phyloP scores from a whole-genome alignment of 2,888 invertebrate genomes.

The Thecophora atra region DNA sequence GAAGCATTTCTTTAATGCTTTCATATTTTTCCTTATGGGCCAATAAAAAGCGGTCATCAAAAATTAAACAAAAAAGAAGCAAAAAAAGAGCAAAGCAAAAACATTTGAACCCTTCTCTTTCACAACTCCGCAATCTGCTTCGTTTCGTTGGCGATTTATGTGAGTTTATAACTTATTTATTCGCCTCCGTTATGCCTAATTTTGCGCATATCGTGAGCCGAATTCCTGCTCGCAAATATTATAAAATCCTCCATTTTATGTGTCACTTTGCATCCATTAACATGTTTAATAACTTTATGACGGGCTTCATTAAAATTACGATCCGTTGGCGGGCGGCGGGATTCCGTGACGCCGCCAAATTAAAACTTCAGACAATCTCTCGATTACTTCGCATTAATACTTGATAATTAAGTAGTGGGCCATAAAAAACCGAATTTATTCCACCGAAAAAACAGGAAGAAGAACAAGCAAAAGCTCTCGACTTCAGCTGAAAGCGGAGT shows the following conservation, averaged over 20 bases:
- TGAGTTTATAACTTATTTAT: constrained; percentile 23
- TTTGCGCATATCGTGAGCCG: background rate
- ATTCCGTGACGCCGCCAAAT: background rate
- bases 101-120: too few species aligned
- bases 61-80: background rate
- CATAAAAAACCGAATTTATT: constrained; percentile 26
- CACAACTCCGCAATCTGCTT: background rate
- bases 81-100: too few species aligned
- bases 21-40: background rate
- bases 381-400: background rate
- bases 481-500: constrained; percentile 12
- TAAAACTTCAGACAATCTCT: constrained; percentile 8
- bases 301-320: constrained; percentile 46
- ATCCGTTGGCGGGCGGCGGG: background rate
- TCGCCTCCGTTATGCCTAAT: background rate
- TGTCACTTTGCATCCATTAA: constrained; percentile 50
- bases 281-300: constrained; percentile 58
- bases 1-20: background rate
- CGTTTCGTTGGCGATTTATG: constrained; percentile 1
- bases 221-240: background rate
- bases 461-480: constrained; percentile 36
- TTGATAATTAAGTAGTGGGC: constrained; percentile 20
- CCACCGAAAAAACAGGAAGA: constrained; percentile 28
- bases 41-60: background rate
- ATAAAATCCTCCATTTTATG: constrained; percentile 30